These are phyloP conservation scores for Lepus townsendii DNA, from an alignment of 2,797 vertebrate species.

Conservation along the genomic window DNA sequence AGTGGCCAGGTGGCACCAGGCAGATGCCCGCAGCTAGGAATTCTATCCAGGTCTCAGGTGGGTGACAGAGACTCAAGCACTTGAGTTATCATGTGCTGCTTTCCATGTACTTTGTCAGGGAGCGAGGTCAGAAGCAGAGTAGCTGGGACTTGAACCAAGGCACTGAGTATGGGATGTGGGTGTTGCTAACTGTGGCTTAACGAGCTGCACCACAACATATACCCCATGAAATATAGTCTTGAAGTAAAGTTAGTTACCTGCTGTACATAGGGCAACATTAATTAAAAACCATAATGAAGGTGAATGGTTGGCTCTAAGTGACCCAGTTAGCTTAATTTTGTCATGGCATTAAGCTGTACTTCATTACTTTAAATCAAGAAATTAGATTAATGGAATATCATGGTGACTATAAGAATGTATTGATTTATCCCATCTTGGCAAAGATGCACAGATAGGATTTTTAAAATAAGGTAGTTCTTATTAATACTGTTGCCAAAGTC, in stretches of 20 bases:
- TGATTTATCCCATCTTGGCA: background rate
- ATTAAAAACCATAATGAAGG: background rate
- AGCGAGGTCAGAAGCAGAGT: too few species aligned
- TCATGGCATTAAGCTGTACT: background rate
- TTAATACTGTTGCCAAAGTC: conserved; percentile 9
- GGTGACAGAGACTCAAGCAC: too few species aligned
- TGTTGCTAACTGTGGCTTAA: too few species aligned
- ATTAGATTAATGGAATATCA: conserved; percentile 49
- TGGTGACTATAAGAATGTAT: background rate
- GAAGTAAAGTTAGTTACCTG: background rate
- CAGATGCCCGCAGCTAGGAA: too few species aligned
- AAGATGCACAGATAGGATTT: background rate
- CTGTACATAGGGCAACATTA: background rate
- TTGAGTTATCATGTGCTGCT: too few species aligned
- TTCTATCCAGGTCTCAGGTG: too few species aligned
- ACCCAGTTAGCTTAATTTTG: conserved; percentile 13
- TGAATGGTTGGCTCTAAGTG: conserved; percentile 35
- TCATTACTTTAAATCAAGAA: conserved; percentile 37
- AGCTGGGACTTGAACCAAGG: too few species aligned
- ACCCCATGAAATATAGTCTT: background rate
- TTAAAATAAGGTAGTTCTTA: background rate
- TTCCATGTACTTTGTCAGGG: too few species aligned
- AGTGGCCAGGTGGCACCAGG: too few species aligned
- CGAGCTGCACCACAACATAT: too few species aligned
- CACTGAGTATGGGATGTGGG: too few species aligned